These are phyloP conservation scores for Platynereis dumerilii DNA, from an alignment of 2,888 invertebrate species.

Conservation along the genomic window DNA sequence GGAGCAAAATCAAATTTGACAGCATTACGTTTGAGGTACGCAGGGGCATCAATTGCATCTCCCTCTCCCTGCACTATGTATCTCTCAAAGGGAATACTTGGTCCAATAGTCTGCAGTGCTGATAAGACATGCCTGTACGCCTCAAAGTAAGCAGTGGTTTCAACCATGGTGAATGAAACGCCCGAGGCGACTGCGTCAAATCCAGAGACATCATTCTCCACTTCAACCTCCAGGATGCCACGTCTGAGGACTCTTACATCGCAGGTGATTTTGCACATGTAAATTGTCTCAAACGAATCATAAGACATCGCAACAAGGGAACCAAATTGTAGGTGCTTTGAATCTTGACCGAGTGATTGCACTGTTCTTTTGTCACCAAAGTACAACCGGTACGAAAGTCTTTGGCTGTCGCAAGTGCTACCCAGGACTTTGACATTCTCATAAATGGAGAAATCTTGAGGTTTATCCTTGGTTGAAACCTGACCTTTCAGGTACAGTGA, in stretches of 20 bases:
- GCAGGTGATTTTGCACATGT: constrained; percentile 71
- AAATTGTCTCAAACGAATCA: constrained; percentile 73
- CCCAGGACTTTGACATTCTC: constrained; percentile 41
- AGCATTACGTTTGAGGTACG: constrained; percentile 53
- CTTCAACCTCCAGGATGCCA: constrained; percentile 47
- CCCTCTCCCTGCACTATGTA: constrained; percentile 71
- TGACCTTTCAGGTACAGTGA: constrained; percentile 48
- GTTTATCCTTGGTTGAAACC: not conserved
- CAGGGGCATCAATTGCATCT: constrained; percentile 55
- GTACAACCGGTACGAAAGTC: constrained; percentile 38
- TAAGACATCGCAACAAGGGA: constrained; percentile 76
- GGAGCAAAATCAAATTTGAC: constrained; percentile 10
- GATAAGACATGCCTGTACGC: constrained; percentile 78
- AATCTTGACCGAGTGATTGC: constrained; percentile 62
- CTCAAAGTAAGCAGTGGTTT: constrained; percentile 81
- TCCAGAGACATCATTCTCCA: constrained; percentile 34
- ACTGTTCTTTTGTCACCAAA: constrained; percentile 33
- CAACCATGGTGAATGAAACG: constrained; percentile 70
- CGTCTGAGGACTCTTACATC: constrained; percentile 56
- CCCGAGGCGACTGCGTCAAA: constrained; percentile 12
- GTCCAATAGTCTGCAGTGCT: constrained; percentile 71
- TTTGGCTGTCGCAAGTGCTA: constrained; percentile 38
- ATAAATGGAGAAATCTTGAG: constrained; percentile 40
- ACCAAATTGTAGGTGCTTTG: constrained; percentile 74
- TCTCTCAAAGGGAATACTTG: constrained; percentile 72